Evolutionary conservation across 2,888 invertebrate genomes (phyloP).

Genomic region (Dysmachus trigonus): DNA sequence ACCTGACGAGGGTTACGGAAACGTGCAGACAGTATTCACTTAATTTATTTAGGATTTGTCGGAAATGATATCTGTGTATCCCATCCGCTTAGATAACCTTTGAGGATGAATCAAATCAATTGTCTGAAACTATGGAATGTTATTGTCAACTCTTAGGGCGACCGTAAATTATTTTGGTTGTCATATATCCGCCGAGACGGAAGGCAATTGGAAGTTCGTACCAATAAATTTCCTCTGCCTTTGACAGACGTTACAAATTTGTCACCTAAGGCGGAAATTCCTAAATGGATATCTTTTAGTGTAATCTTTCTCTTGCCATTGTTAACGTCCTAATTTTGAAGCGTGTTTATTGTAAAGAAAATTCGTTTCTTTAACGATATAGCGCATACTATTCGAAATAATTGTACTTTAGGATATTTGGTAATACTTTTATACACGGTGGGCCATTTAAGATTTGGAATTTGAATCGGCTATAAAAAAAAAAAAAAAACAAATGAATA

Average conservation of each 20-base stretch:
- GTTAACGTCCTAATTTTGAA: neutral
- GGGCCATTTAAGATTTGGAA: no score
- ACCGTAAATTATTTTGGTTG: neutral
- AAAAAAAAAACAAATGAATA: no score
- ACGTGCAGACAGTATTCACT: constrained; percentile 49
- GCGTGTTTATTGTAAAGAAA: no score
- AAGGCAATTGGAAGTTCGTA: neutral
- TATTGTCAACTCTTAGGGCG: neutral
- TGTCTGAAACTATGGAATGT: constrained; percentile 13
- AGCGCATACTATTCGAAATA: no score
- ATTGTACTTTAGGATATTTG: no score
- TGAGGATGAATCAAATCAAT: constrained; percentile 43
- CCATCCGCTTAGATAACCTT: constrained; percentile 43
- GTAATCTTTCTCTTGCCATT: neutral
- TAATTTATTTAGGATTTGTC: constrained; percentile 51
- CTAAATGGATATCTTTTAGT: neutral
- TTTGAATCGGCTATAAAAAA: no score
- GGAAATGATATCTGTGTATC: constrained; percentile 46
- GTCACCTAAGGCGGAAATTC: neutral
- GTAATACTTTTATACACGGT: no score
- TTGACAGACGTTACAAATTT: neutral
- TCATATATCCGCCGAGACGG: neutral
- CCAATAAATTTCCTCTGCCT: neutral
- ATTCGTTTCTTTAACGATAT: no score
- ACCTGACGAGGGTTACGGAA: constrained; percentile 42